phyloP scores from a whole-genome alignment of 2,113 vertebrate species.

The Myotis lucifugus region DNA sequence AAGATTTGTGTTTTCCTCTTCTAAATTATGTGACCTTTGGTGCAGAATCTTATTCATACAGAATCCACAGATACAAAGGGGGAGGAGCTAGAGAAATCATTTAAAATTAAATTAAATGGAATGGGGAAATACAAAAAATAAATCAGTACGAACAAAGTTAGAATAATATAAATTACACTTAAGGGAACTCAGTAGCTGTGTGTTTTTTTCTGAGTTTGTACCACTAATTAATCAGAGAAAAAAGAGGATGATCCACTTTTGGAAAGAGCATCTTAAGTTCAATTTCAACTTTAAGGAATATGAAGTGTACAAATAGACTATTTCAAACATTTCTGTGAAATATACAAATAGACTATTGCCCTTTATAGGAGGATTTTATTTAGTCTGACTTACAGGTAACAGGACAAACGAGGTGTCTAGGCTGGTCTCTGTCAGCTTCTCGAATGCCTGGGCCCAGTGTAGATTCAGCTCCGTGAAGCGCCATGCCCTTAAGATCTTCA shows the following conservation, averaged over 20 bases:
- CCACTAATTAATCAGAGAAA: slow-evolving; percentile 21
- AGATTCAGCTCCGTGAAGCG: not conserved
- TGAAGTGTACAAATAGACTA: not conserved
- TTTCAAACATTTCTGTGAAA: not conserved
- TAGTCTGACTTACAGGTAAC: not conserved
- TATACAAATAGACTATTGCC: not conserved
- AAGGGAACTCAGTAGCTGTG: not conserved
- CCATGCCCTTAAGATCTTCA: not conserved
- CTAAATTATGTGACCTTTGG: not conserved
- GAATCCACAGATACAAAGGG: not conserved
- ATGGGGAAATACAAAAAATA: slow-evolving; percentile 39
- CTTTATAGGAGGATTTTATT: not conserved
- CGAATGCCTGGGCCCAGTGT: not conserved
- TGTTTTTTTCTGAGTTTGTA: not conserved
- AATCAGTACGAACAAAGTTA: not conserved
- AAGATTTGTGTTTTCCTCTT: slow-evolving; percentile 13
- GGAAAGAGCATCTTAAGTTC: not conserved
- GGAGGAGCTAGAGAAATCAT: slow-evolving; percentile 10
- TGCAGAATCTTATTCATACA: slow-evolving; percentile 14
- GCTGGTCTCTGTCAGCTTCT: not conserved
- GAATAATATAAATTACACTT: not conserved
- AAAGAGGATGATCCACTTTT: not conserved
- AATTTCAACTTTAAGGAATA: not conserved
- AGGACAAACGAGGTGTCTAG: not conserved
- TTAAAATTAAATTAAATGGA: slow-evolving; percentile 45